Evolutionary conservation across 2,797 vertebrate genomes (phyloP).

Genomic region (Hydrophis major): DNA sequence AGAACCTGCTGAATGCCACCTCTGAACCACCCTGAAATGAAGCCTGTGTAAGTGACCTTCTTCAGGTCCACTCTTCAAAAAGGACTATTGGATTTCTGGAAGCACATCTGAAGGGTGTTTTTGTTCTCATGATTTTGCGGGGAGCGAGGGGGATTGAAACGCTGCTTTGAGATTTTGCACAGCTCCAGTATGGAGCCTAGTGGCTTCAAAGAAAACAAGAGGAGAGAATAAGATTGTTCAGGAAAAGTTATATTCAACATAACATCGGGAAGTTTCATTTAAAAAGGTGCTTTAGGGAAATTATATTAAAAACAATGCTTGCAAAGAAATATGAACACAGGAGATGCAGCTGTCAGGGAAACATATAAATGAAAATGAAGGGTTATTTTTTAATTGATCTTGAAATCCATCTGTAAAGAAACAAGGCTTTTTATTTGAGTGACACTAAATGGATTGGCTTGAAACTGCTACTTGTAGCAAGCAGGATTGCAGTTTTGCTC

Average conservation of each 20-base stretch:
- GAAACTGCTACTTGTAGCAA: neutral
- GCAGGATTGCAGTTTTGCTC: neutral
- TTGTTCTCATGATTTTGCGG: neutral
- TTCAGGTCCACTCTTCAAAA: neutral
- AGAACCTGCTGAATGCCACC: too few relatives aligned
- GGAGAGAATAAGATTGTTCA: neutral
- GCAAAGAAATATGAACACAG: neutral
- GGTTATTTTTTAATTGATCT: neutral
- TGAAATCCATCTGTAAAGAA: neutral
- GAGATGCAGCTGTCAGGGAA: neutral
- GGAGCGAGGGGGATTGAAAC: neutral
- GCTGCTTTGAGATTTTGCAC: neutral
- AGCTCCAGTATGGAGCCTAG: neutral
- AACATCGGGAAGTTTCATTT: neutral
- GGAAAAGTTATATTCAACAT: neutral
- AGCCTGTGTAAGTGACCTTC: neutral
- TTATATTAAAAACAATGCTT: neutral
- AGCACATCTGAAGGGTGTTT: neutral
- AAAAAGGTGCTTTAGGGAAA: neutral
- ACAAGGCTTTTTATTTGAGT: neutral
- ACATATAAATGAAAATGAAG: neutral
- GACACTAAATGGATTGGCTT: neutral
- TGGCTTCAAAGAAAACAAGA: neutral
- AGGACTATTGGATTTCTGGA: neutral
- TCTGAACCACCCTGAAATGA: neutral